Percentiles rank a stretch among this genome's conserved stretches.
These are phyloP conservation scores for Lasioglossum pauxillum DNA, from an alignment of 2,888 invertebrate species.

Conservation along the genomic window DNA sequence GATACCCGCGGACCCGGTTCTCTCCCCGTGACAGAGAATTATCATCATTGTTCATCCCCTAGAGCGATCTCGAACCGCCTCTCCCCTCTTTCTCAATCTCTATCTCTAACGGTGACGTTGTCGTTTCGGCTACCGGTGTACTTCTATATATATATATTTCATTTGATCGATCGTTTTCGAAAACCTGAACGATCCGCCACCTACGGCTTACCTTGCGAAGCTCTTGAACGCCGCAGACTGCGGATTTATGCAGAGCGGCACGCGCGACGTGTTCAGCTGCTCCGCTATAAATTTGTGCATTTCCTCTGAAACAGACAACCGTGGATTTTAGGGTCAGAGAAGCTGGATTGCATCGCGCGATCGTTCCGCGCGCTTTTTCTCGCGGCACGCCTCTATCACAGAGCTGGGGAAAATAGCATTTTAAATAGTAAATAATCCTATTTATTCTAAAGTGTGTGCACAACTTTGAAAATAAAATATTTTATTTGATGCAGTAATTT, in stretches of 20 bases:
- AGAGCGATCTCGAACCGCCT: background rate
- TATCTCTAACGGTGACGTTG: conserved; percentile 4
- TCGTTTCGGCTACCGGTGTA: background rate
- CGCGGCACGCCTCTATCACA: too few species aligned
- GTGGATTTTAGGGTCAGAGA: conserved; percentile 41
- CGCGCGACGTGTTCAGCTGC: conserved; percentile 96
- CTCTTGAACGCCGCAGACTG: conserved; percentile 99
- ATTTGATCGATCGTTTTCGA: conserved; percentile 40
- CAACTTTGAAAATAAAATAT: too few species aligned
- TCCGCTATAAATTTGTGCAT: conserved; percentile 99
- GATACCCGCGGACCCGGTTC: conserved; percentile 34
- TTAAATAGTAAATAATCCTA: too few species aligned
- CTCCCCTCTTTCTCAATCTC: conserved; percentile 12
- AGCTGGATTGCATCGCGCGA: background rate
- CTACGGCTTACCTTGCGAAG: conserved; percentile 96
- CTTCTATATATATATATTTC: background rate
- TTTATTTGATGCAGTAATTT: too few species aligned
- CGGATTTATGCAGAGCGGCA: conserved; percentile 99
- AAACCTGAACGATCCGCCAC: conserved; percentile 54
- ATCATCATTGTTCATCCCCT: conserved; percentile 1
- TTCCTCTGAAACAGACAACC: conserved; percentile 91
- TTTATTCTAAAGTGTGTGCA: too few species aligned
- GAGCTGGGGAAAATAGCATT: too few species aligned
- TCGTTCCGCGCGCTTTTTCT: background rate
- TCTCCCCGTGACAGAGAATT: background rate